Conservation (phyloP, 1,140 invertebrate species). For the Armadillidium nasatum region DNA sequence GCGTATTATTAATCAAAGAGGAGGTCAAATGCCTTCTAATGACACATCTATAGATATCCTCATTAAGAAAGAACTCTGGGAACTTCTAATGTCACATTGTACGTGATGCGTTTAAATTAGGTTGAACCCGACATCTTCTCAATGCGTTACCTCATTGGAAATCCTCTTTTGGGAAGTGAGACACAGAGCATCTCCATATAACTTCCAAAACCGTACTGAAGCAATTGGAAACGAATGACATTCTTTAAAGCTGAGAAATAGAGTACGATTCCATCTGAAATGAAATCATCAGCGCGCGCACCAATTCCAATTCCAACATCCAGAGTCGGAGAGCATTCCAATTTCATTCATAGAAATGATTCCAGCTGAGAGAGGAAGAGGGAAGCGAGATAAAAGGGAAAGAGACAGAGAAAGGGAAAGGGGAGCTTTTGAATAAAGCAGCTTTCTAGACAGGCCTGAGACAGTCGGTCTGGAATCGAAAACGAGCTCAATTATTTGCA, state of each 20-base stretch:
- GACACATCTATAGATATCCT: too few relatives aligned
- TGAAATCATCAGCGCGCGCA: not conserved
- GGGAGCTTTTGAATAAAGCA: not conserved
- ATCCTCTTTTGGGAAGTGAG: not conserved
- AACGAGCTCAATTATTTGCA: too few relatives aligned
- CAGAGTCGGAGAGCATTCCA: conserved; percentile 3
- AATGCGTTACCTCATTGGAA: too few relatives aligned
- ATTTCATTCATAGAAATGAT: conserved; percentile 14
- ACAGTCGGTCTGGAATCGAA: too few relatives aligned
- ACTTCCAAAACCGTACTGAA: not conserved
- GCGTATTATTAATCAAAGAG: too few relatives aligned
- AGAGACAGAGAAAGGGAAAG: not conserved
- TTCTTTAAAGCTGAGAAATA: conserved; percentile 13
- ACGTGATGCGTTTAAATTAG: too few relatives aligned
- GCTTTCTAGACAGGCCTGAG: not conserved
- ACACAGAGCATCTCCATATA: not conserved
- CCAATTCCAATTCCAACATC: not conserved
- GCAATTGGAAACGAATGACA: not conserved
- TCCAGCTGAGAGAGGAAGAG: not conserved
- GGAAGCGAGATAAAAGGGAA: not conserved
- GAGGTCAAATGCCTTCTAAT: too few relatives aligned
- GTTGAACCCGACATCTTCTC: too few relatives aligned
- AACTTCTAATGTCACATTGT: too few relatives aligned
- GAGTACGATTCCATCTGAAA: conserved; percentile 12
- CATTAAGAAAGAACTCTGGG: too few relatives aligned